Percentiles rank a stretch among this genome's conserved stretches.
Conservation (phyloP, 2,888 invertebrate genomes). For the Idaea biselata region DNA sequence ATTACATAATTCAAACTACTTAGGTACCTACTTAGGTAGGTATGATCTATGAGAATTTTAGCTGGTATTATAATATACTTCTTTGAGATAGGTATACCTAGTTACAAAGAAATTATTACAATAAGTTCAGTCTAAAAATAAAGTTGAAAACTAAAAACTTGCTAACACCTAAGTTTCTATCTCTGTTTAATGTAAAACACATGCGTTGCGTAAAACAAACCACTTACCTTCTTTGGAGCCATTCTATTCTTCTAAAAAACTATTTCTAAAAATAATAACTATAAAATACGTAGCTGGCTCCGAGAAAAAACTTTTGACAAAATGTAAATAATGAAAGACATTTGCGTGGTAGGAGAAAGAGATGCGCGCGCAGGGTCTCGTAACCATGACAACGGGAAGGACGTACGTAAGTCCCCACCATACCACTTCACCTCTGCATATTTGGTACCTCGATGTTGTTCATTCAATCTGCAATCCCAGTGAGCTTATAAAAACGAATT, state of each 20-base stretch:
- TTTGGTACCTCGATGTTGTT: not conserved
- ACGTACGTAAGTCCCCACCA: slow-evolving; percentile 10
- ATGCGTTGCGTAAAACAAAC: not conserved
- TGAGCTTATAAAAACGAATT: slow-evolving; percentile 1
- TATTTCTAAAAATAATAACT: slow-evolving; percentile 19
- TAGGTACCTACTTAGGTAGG: slow-evolving; percentile 3
- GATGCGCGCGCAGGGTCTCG: slow-evolving; percentile 66
- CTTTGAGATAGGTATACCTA: too few species aligned
- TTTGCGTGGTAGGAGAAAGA: slow-evolving; percentile 24
- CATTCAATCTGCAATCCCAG: not conserved
- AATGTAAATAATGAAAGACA: slow-evolving; percentile 54
- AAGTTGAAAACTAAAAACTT: not conserved
- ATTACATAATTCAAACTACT: slow-evolving; percentile 23
- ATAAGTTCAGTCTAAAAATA: not conserved
- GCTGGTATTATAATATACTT: slow-evolving; percentile 3
- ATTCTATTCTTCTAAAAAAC: slow-evolving; percentile 37
- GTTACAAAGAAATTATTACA: not conserved
- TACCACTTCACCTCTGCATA: not conserved
- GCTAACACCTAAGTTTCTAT: not conserved
- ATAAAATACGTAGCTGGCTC: slow-evolving; percentile 23
- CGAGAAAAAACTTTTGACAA: slow-evolving; percentile 49
- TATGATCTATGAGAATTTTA: slow-evolving; percentile 11
- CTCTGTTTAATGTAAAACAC: not conserved
- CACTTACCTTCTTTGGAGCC: slow-evolving; percentile 72
- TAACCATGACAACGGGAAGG: slow-evolving; percentile 55